Conservation (phyloP, 2,888 invertebrate species). For the Conus canariensis region DNA sequence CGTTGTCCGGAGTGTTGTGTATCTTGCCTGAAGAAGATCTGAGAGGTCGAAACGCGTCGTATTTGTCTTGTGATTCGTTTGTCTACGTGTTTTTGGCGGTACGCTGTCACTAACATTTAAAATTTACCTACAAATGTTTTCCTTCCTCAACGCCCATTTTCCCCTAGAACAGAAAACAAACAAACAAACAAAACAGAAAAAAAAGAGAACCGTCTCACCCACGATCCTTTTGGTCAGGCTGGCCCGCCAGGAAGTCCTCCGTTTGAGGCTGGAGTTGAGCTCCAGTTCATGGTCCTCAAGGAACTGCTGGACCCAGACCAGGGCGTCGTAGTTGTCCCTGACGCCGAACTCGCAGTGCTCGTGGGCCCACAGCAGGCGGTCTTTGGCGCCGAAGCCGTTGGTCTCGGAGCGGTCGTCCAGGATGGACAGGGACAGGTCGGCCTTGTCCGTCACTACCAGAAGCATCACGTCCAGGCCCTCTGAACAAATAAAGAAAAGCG, state of each 20-base stretch:
- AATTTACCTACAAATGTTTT: no score
- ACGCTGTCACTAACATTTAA: no score
- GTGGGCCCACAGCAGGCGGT: slow-evolving; percentile 14
- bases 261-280: background rate
- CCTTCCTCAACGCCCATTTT: no score
- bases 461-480: background rate
- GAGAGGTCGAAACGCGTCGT: no score
- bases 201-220: background rate
- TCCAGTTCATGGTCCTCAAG: background rate
- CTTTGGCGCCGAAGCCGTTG: background rate
- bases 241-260: background rate
- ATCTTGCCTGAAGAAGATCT: no score
- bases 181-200: no score
- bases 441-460: slow-evolving; percentile 14
- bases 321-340: slow-evolving; percentile 2
- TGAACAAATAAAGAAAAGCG: background rate
- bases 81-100: no score
- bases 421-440: background rate
- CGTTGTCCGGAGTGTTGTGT: no score
- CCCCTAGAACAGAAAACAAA: no score
- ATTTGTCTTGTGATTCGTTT: no score
- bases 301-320: background rate
- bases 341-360: background rate
- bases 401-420: background rate
- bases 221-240: background rate